These are phyloP conservation scores for Amphipyra berbera DNA, from an alignment of 2,888 invertebrate genomes.

Conservation along the genomic window DNA sequence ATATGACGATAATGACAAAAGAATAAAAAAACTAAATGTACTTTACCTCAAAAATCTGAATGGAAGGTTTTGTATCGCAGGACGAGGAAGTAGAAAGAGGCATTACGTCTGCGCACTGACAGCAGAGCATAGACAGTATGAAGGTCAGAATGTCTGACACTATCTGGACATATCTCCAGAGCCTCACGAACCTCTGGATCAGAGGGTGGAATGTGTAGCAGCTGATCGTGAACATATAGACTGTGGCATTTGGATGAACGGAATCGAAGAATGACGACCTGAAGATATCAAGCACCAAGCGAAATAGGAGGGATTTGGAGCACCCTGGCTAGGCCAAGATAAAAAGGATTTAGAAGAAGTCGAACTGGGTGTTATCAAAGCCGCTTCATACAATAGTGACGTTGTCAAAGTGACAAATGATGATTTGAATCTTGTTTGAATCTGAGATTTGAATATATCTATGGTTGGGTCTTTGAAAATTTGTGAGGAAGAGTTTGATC, in stretches of 20 bases:
- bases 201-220: conserved; percentile 64
- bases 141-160: conserved; percentile 63
- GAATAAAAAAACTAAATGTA: too few relatives aligned
- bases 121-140: conserved; percentile 62
- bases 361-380: not conserved
- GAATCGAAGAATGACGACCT: not conserved
- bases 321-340: not conserved
- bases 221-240: conserved; percentile 67
- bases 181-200: conserved; percentile 59
- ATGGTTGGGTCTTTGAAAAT: not conserved
- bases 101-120: conserved; percentile 60
- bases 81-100: conserved; percentile 47
- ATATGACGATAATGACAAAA: too few relatives aligned
- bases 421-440: too few relatives aligned
- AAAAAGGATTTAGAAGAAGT: not conserved
- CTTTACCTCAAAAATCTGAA: conserved; percentile 38
- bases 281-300: not conserved
- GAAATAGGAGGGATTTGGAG: not conserved
- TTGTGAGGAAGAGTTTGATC: not conserved
- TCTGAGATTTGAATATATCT: not conserved
- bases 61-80: conserved; percentile 19
- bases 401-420: conserved; percentile 3
- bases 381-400: conserved; percentile 3
- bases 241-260: conserved; percentile 32
- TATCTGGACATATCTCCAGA: conserved; percentile 64